Base-by-base conservation (phyloP, 2,113 vertebrate genomes). In the Pterocles gutturalis region DNA sequence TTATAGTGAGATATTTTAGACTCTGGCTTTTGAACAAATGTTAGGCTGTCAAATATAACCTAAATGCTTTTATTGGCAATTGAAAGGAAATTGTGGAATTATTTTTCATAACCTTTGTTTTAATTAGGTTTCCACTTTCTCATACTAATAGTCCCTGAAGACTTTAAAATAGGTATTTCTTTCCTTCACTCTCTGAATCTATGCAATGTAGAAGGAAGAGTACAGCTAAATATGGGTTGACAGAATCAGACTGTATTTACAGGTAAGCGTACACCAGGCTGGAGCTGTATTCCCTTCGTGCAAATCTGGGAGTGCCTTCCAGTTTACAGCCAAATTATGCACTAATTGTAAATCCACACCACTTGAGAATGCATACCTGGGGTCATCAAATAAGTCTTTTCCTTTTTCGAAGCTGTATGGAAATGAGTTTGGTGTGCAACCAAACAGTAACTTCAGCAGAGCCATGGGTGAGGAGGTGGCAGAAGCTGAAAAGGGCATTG, bases 51-150 rank as follows among this genome's bases (percentile, higher is more conserved):
- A 29, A 51, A 48, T 90, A 43, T 83, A 91, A 91, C 76, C 73
- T 85, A 78, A 82, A 85, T 54, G 36, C 69, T 96, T 89, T 92
- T 87, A 91, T 36, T 95, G 92, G 80, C 80, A 94, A 92, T 90
- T 53, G 57, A 64, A 96, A 84, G 69, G 76, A 94, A 93, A 95
- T 78, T 41, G 53, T 89, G 72, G 89, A 96, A 94, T 87, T 87
- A 45, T 60, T 95, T 97, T 90, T 81, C 83, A 93, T 91, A 96
- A 75, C 53, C 34, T 90, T 90, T 89, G 58, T 51, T 92, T 90
- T 89, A 94, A 95, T 90, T 87, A 87, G 41, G 48, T 82, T 92
- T 96, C 90, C 83, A 82, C 55, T 75, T 95, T 83, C 81, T 91
- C 65, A 48, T 89, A 93, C 53, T 61, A 87, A 67, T 83, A 93